Conservation (phyloP, 2,113 vertebrate species). For the Vidua macroura region DNA sequence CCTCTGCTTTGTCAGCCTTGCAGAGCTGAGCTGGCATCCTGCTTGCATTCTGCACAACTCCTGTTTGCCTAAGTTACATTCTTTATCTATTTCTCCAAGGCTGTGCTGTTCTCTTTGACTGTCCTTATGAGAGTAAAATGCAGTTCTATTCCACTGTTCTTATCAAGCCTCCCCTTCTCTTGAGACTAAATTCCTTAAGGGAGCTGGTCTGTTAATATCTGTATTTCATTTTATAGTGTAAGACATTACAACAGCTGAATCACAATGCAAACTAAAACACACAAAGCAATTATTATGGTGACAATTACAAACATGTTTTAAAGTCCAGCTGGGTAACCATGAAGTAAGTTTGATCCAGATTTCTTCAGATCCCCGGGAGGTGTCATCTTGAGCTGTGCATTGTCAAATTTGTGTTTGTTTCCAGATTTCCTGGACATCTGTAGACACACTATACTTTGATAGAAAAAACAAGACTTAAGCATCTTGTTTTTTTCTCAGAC, state of each 20-base stretch:
- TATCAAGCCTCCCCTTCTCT: neutral
- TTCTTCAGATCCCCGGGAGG: neutral
- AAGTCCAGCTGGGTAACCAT: neutral
- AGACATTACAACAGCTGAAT: neutral
- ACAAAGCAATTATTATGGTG: neutral
- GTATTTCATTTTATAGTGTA: neutral
- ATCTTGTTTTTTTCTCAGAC: neutral
- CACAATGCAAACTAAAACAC: neutral
- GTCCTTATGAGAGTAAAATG: neutral
- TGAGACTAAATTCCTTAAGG: neutral
- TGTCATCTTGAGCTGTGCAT: neutral
- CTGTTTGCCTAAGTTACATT: neutral
- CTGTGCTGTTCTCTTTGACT: neutral
- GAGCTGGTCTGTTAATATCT: neutral
- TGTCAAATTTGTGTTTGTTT: neutral
- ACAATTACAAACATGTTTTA: neutral
- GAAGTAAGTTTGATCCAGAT: neutral
- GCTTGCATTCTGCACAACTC: neutral
- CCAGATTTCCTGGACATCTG: neutral
- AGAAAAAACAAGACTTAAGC: neutral
- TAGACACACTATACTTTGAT: neutral
- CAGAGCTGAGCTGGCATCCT: neutral
- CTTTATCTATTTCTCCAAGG: neutral
- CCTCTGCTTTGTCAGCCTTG: neutral
- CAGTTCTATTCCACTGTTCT: neutral